Evolutionary conservation across 2,888 invertebrate species (phyloP), one percentile per base, ranked within the genome.

Genomic region (Erebia ligea): DNA sequence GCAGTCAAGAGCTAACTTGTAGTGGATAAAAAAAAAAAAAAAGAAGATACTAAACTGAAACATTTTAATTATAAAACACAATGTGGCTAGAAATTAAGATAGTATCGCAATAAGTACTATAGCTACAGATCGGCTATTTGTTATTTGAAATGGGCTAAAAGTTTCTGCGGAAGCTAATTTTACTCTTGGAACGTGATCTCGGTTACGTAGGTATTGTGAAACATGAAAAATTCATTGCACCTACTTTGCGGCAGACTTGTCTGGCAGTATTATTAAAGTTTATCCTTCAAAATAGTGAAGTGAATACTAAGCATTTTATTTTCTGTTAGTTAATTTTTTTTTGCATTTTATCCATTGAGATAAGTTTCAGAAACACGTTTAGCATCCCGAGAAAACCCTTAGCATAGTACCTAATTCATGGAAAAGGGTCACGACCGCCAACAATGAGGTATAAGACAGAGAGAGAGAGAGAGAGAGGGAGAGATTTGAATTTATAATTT

Each of bases 81-180:
- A 42, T 42, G 56, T 11, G n/a, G 42, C 25, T 2, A 34, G 25
- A 61, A 65, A 69, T 66, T 21, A 15, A 45, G 65, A 40, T 45
- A 17, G 34, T 42, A 50, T 45, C 52, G 69, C 65, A 66, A 61
- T 61, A 69, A 69, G 66, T 66, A 59, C 50, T 34, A 15, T 17
- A 54, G 15, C 50, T 17, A 25, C 52, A 25, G 48, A 69, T 13
- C 61, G 42, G 21, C 65, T 66, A 69, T 69, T 69, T 66, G 54
- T 69, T 66, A 69, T 52, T 45, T 59, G 21, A 52, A 69, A 69
- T 69, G 40, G 69, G 59, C 45, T 54, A 19, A 40, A 66, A 66
- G 65, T 66, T 66, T 65, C 19, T n/a, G 52, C 61, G 52, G 59
- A 10, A 61, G 65, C 65, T 61, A 66, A 69, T 69, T 69, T 69